Evolutionary conservation across 2,113 vertebrate species (phyloP), one percentile per base, ranked within the genome.

Genomic region (Malaclemys terrapin): DNA sequence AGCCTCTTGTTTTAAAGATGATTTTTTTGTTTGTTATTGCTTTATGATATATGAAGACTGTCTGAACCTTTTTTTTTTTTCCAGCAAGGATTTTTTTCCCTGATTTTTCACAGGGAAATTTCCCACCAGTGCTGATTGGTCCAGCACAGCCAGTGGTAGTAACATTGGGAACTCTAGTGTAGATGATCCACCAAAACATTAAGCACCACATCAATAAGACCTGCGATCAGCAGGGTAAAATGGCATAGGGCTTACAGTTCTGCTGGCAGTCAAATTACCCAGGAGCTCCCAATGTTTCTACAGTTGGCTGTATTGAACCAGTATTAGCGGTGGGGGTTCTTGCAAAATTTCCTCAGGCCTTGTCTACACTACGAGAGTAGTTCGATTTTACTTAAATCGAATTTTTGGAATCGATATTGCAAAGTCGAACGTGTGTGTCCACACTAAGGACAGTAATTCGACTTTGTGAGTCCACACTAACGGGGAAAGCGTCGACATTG

Each of bases 41-140:
- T 75, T 75, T 75, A 38, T 72, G 69, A 19, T 42, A 84, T 83
- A 54, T 89, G 89, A 90, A 96, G 75, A 84, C 91, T 12, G 24
- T 69, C 29, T 89, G 87, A 22, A 19, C 75, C 31, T 31, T 31
- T 25, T 80, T 95, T 89, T 89, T 94, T 31, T 72, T n/a, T 16
- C 11, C 31, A 42, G 95, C 93, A 94, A 90, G 17, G 75, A 84
- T 95, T 94, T 87, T 90, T 89, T 59, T 69, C 59, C 89, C 38
- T 75, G 69, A 3, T 75, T 91, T 91, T 91, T 80, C 54, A 29
- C 89, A 82, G 76, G 50, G 65, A n/a, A 92, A 93, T 59, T 59
- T 59, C 57, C 57, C 65, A 38, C n/a, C n/a, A 88, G 53, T 72
- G 50, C 50, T 65, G 79, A 85, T 93, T 92, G 75, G 45, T 95